Conservation (phyloP, 1,140 invertebrate species). For the Scaptodrosophila lebanonensis region DNA sequence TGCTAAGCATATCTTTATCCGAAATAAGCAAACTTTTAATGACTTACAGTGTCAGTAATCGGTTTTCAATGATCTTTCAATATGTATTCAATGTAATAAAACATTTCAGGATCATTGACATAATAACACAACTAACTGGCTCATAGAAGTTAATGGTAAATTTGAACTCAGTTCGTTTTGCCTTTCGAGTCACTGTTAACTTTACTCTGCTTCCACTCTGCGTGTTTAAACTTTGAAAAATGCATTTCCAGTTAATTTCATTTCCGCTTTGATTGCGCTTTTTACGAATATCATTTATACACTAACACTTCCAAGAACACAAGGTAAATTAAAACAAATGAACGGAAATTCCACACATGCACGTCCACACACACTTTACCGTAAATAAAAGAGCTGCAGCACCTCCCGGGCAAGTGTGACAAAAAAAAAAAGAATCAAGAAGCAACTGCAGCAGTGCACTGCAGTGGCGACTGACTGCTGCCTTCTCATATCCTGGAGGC, state of each 20-base stretch:
- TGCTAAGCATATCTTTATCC: too few relatives aligned
- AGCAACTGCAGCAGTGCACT: conserved; percentile 1
- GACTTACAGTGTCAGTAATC: too few relatives aligned
- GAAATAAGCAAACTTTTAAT: too few relatives aligned
- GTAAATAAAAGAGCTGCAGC: conserved; percentile 14
- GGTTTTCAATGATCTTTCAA: too few relatives aligned
- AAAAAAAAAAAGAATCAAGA: conserved; percentile 32
- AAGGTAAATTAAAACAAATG: conserved; percentile 70
- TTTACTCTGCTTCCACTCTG: too few relatives aligned
- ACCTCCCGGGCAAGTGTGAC: conserved; percentile 56
- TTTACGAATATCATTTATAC: conserved; percentile 54
- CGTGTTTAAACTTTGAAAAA: too few relatives aligned
- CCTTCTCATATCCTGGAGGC: conserved; percentile 29
- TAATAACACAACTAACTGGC: too few relatives aligned
- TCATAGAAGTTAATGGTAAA: too few relatives aligned
- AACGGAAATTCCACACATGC: conserved; percentile 73
- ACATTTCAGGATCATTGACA: too few relatives aligned
- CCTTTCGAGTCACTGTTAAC: too few relatives aligned
- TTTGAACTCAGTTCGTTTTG: too few relatives aligned
- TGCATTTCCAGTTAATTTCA: conserved; percentile 75
- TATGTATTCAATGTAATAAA: too few relatives aligned
- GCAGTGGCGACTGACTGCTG: background rate
- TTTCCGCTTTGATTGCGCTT: conserved; percentile 75
- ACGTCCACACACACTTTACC: conserved; percentile 36
- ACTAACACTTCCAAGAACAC: conserved; percentile 2